phyloP scores from a whole-genome alignment of 2,888 invertebrate genomes.

The Cremastinae sp. region DNA sequence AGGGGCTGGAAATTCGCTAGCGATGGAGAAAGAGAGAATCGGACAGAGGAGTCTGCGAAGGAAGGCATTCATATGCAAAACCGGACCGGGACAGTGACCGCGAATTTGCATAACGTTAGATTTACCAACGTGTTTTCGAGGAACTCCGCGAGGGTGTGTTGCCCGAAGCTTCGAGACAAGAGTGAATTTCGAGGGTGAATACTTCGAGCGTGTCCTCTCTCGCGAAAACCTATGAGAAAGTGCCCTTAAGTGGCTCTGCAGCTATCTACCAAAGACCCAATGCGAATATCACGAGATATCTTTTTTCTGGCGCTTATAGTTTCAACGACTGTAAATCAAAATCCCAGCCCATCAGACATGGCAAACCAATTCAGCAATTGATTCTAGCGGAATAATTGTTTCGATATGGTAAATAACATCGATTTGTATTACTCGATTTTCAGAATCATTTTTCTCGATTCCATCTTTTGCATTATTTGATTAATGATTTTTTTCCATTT shows the following conservation, averaged over 20 bases:
- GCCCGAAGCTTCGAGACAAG: constrained; percentile 37
- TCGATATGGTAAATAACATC: too few relatives aligned
- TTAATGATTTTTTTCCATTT: constrained; percentile 52
- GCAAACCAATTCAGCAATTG: background rate
- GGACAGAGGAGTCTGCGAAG: background rate
- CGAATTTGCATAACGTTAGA: constrained; percentile 79
- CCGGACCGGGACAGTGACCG: constrained; percentile 75
- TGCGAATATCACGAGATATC: too few relatives aligned
- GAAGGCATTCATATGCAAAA: constrained; percentile 78
- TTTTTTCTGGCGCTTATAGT: too few relatives aligned
- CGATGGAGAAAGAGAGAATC: too few relatives aligned
- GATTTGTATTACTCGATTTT: too few relatives aligned
- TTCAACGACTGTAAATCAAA: too few relatives aligned
- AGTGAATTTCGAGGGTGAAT: constrained; percentile 53
- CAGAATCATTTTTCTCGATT: background rate
- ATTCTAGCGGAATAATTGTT: too few relatives aligned
- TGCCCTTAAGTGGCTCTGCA: constrained; percentile 48
- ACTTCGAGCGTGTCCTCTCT: constrained; percentile 50
- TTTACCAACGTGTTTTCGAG: constrained; percentile 77
- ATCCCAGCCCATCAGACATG: too few relatives aligned
- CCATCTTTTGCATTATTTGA: constrained; percentile 16
- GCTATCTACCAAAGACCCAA: constrained; percentile 41
- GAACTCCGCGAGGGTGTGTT: constrained; percentile 47
- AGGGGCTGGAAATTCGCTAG: constrained; percentile 42
- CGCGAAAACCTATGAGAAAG: constrained; percentile 31